Percentiles rank a stretch among this genome's conserved stretches.
Conservation (phyloP, 92 coral and sea anemone species). For the Bergia puertoricense region DNA sequence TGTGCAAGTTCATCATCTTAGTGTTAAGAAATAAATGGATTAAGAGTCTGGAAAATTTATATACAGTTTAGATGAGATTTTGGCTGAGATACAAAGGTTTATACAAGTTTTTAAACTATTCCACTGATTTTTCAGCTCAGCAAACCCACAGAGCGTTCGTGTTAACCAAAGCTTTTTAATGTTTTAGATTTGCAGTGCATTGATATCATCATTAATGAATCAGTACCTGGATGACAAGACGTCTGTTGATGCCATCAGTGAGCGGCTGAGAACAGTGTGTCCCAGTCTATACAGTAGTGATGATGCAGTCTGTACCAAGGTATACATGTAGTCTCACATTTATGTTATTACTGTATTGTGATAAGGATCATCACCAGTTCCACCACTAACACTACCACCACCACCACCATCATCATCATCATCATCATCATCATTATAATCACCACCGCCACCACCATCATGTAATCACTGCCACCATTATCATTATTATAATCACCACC, state of each 20-base stretch:
- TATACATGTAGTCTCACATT: background rate
- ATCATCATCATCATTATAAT: background rate
- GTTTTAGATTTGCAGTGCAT: constrained; percentile 76
- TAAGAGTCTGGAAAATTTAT: no score
- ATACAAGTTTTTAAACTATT: no score
- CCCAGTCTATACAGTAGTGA: constrained; percentile 85
- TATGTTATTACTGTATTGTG: background rate
- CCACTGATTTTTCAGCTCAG: no score
- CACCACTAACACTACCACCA: no score
- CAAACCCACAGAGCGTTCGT: background rate
- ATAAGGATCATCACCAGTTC: background rate
- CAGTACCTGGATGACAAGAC: constrained; percentile 89
- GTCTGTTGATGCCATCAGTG: constrained; percentile 90
- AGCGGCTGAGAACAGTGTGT: constrained; percentile 75
- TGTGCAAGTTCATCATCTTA: no score
- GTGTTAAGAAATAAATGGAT: no score
- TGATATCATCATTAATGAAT: constrained; percentile 81
- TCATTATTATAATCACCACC: no score
- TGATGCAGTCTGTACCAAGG: constrained; percentile 94
- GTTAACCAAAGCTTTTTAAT: background rate
- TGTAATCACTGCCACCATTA: no score
- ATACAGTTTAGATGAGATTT: no score
- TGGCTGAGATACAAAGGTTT: no score
- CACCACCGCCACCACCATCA: no score
- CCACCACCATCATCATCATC: no score